A percentile compares a stretch with the other conserved stretches of the same genome.
Conservation (phyloP, 2,113 vertebrate species). For the Hucho hucho region DNA sequence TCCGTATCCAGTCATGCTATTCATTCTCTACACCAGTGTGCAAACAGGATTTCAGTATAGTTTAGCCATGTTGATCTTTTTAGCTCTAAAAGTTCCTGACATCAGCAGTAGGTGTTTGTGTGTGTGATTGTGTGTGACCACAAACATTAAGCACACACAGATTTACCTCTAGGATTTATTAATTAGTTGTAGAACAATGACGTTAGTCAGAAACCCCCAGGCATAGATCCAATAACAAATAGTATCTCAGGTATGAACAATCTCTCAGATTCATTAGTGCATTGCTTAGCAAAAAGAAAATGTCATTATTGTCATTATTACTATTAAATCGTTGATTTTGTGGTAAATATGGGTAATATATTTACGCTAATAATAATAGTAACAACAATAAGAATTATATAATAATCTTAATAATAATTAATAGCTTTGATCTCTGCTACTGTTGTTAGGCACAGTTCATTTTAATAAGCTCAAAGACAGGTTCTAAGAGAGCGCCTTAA, state of each 20-base stretch:
- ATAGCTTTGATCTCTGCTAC: background rate
- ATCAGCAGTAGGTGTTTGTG: background rate
- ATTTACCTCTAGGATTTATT: conserved; percentile 26
- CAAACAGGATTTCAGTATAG: too few relatives aligned
- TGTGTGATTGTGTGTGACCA: conserved; percentile 1
- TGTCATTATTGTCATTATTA: background rate
- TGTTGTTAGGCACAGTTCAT: conserved; percentile 6
- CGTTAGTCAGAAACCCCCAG: conserved; percentile 13
- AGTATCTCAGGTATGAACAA: conserved; percentile 11
- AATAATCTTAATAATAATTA: background rate
- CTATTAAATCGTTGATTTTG: background rate
- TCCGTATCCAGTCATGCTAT: too few relatives aligned
- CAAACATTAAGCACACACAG: conserved; percentile 1
- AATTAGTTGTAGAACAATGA: conserved; percentile 16
- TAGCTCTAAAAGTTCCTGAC: too few relatives aligned
- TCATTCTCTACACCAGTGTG: too few relatives aligned
- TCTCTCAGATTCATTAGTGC: conserved; percentile 12
- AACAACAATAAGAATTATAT: conserved; percentile 6
- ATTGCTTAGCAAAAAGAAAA: background rate
- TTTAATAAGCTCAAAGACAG: background rate
- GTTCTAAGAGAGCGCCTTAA: background rate
- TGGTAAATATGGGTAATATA: background rate
- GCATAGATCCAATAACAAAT: conserved; percentile 1
- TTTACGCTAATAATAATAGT: background rate
- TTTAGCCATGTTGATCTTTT: too few relatives aligned